Conservation (phyloP, 92 coral and sea anemone genomes). For the Porites cylindrica region DNA sequence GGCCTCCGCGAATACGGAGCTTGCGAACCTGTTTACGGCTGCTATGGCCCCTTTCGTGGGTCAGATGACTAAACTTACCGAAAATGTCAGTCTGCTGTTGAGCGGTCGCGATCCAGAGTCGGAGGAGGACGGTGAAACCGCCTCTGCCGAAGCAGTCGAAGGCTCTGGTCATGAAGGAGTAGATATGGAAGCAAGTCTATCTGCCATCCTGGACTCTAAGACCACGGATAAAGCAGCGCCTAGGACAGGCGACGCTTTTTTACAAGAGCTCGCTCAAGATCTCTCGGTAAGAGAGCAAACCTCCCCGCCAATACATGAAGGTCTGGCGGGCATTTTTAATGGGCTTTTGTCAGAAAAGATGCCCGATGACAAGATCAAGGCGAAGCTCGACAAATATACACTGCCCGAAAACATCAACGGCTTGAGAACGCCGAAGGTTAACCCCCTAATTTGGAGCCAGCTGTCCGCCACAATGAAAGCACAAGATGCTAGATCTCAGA, state of each 20-base stretch:
- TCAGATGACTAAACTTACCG: slow-evolving; percentile 4
- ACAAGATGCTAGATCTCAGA: slow-evolving; percentile 31
- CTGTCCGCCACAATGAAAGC: slow-evolving; percentile 36
- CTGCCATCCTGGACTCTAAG: slow-evolving; percentile 15
- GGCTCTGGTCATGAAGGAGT: background rate
- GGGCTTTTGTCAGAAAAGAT: slow-evolving; percentile 24
- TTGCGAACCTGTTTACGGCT: background rate
- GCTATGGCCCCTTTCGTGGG: slow-evolving; percentile 10
- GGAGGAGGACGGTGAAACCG: slow-evolving; percentile 21
- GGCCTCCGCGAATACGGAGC: background rate
- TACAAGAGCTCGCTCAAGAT: slow-evolving; percentile 7
- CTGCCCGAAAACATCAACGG: slow-evolving; percentile 35
- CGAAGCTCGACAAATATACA: background rate
- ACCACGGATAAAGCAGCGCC: background rate
- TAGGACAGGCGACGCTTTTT: slow-evolving; percentile 7
- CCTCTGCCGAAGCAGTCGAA: background rate
- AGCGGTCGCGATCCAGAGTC: background rate
- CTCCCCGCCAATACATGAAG: slow-evolving; percentile 26
- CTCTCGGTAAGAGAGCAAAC: slow-evolving; percentile 22
- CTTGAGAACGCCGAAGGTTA: slow-evolving; percentile 37
- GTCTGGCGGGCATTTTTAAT: background rate
- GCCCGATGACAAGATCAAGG: background rate
- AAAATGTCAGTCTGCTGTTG: background rate
- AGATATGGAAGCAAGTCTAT: slow-evolving; percentile 1
- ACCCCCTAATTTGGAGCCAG: slow-evolving; percentile 44